Evolutionary conservation across 2,113 vertebrate species (phyloP).

Genomic region (Thomomys bottae): DNA sequence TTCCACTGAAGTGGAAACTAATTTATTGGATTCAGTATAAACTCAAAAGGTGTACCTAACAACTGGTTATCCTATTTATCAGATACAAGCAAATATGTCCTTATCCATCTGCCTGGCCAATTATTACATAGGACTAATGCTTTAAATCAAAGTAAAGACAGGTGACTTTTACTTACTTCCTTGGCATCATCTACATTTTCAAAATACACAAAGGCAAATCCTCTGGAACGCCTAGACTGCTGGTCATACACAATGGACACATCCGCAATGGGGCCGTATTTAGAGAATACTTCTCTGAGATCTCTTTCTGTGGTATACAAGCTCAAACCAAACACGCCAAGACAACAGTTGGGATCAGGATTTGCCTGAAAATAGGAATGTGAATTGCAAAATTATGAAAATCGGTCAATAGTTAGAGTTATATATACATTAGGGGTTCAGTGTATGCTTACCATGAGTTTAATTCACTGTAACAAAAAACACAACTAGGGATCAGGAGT

Average conservation of each 20-base stretch:
- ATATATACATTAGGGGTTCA: background rate
- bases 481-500: background rate
- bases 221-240: constrained; percentile 95
- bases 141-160: background rate
- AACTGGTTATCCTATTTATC: background rate
- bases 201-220: constrained; percentile 98
- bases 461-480: background rate
- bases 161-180: constrained; percentile 86
- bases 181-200: constrained; percentile 95
- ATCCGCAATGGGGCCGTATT: constrained; percentile 94
- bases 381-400: background rate
- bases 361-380: constrained; percentile 88
- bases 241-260: constrained; percentile 97
- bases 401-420: background rate
- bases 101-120: background rate
- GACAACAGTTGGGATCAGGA: constrained; percentile 95
- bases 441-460: background rate
- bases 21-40: background rate
- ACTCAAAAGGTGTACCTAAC: background rate
- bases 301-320: constrained; percentile 97
- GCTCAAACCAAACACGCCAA: constrained; percentile 97
- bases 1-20: background rate
- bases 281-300: constrained; percentile 96
- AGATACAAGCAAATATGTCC: background rate
- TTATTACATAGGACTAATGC: background rate